Percentiles rank a stretch among this genome's conserved stretches.
phyloP scores from a whole-genome alignment of 2,113 vertebrate species.

The Ctenodactylus gundi region DNA sequence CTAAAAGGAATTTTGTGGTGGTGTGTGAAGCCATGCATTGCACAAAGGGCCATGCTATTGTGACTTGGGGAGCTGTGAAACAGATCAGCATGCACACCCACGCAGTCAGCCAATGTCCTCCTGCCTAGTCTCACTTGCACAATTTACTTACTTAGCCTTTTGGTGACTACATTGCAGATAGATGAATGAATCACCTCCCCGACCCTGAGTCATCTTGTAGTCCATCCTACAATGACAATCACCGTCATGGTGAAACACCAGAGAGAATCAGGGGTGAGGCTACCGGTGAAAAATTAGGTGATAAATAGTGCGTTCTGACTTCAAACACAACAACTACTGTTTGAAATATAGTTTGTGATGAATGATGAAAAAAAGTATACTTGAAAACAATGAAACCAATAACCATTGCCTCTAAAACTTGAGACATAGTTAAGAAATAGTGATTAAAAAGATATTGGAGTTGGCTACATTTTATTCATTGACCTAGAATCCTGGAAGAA shows the following conservation, averaged over 20 bases:
- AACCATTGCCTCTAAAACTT: too few relatives aligned
- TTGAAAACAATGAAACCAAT: background rate
- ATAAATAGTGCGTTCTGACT: background rate
- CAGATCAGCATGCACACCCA: background rate
- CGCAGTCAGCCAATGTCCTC: background rate
- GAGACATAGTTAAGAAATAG: background rate
- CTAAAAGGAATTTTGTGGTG: background rate
- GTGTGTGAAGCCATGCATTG: background rate
- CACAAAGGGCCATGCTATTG: fast-evolving
- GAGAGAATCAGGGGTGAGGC: background rate
- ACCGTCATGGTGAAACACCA: background rate
- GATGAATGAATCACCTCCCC: background rate
- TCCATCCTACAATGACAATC: background rate
- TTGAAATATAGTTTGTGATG: background rate
- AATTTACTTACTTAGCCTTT: background rate
- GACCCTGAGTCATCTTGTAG: background rate
- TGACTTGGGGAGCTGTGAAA: too few relatives aligned
- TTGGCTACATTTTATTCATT: background rate
- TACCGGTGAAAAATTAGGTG: background rate
- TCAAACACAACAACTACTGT: background rate
- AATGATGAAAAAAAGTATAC: background rate
- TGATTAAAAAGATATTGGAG: background rate
- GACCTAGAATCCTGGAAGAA: background rate
- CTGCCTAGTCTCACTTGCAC: background rate
- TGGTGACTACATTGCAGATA: background rate